These are phyloP conservation scores for Monopis laevigella DNA, from an alignment of 2,888 invertebrate genomes.

Conservation along the genomic window DNA sequence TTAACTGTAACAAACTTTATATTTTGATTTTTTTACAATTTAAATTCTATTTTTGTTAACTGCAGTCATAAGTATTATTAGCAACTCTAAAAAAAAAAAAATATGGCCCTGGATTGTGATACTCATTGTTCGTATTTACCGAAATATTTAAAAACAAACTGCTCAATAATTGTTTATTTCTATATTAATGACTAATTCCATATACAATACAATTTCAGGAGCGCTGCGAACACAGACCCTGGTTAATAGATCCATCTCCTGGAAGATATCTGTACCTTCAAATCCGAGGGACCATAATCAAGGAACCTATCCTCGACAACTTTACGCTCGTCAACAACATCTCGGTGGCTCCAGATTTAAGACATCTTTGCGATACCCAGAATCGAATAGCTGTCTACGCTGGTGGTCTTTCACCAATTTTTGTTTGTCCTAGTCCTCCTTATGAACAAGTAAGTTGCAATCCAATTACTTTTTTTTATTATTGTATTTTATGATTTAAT, in stretches of 20 bases:
- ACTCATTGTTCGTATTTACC: too few species aligned
- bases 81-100: too few species aligned
- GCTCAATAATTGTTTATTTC: background rate
- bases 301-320: conserved; percentile 56
- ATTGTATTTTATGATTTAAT: too few species aligned
- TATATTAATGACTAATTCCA: background rate
- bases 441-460: conserved; percentile 35
- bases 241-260: conserved; percentile 80
- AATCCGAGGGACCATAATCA: conserved; percentile 71
- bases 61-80: too few species aligned
- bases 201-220: conserved; percentile 72
- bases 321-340: conserved; percentile 65
- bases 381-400: conserved; percentile 84
- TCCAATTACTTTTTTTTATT: too few species aligned
- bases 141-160: too few species aligned
- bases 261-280: conserved; percentile 83
- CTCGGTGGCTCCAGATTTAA: conserved; percentile 64
- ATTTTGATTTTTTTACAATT: too few species aligned
- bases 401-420: conserved; percentile 68
- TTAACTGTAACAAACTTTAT: too few species aligned
- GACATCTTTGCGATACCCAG: conserved; percentile 74
- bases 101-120: too few species aligned
- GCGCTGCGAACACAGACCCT: conserved; percentile 82
- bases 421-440: conserved; percentile 67
- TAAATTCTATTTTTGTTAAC: too few species aligned